A percentile compares a stretch with the other conserved stretches of the same genome.
phyloP scores from a whole-genome alignment of 1,140 invertebrate genomes.

The Bombyx mori region ASM3026992v2 NC_085114.1:13173001-13173500 shows the following conservation, averaged over 20 bases:
- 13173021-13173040: constrained; percentile 60
- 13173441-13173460: constrained; percentile 31
- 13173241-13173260: constrained; percentile 43
- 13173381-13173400: constrained; percentile 54
- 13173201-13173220: constrained; percentile 25
- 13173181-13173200: constrained; percentile 32
- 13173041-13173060: constrained; percentile 36
- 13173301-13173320: constrained; percentile 38
- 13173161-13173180: constrained; percentile 54
- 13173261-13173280: constrained; percentile 39
- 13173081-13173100: constrained; percentile 49
- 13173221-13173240: constrained; percentile 35
- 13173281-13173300: constrained; percentile 24
- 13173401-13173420: constrained; percentile 67
- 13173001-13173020: constrained; percentile 69
- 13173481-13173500: constrained; percentile 19
- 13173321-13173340: constrained; percentile 24
- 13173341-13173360: constrained; percentile 34
- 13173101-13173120: constrained; percentile 33
- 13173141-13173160: constrained; percentile 41
- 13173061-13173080: constrained; percentile 43
- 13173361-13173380: constrained; percentile 34
- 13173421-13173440: constrained; percentile 61
- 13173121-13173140: constrained; percentile 19
- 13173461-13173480: constrained; percentile 34